A percentile compares a stretch with the other conserved stretches of the same genome.
Evolutionary conservation across 2,797 vertebrate species (phyloP).

Genomic region (Pachyuromys duprasi): DNA sequence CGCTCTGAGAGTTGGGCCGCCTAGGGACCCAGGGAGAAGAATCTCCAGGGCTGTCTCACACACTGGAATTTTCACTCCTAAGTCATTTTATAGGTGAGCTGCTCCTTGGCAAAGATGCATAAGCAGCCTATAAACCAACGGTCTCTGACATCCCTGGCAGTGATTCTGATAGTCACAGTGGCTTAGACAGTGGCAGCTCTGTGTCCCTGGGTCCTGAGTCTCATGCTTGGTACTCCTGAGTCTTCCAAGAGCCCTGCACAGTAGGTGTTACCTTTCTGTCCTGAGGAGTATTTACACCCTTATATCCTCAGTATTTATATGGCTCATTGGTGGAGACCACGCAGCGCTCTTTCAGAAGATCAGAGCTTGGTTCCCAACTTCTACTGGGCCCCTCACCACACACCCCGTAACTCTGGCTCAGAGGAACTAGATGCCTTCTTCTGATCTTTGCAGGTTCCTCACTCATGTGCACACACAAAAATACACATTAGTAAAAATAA

Average conservation of each 20-base stretch:
- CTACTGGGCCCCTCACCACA: no score
- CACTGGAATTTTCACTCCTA: background rate
- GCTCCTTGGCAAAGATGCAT: background rate
- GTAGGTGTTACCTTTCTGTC: rapidly evolving
- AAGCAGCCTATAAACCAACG: background rate
- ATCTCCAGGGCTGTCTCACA: background rate
- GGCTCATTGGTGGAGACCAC: background rate
- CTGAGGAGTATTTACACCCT: background rate
- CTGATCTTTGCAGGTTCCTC: background rate
- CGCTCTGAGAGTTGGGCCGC: background rate
- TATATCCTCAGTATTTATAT: background rate
- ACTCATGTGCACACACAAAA: background rate
- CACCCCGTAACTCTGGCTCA: background rate
- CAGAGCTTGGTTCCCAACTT: background rate
- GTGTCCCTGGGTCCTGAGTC: background rate
- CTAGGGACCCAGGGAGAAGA: background rate
- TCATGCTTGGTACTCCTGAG: no score
- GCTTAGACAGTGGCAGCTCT: background rate
- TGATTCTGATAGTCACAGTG: no score
- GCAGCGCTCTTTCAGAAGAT: no score
- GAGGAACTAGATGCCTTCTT: background rate
- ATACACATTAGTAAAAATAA: background rate
- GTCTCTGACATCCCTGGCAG: background rate
- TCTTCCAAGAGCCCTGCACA: background rate
- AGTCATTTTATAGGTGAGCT: background rate